Conservation (phyloP, 1,140 invertebrate genomes). For the Drosophila trapezifrons region DNA sequence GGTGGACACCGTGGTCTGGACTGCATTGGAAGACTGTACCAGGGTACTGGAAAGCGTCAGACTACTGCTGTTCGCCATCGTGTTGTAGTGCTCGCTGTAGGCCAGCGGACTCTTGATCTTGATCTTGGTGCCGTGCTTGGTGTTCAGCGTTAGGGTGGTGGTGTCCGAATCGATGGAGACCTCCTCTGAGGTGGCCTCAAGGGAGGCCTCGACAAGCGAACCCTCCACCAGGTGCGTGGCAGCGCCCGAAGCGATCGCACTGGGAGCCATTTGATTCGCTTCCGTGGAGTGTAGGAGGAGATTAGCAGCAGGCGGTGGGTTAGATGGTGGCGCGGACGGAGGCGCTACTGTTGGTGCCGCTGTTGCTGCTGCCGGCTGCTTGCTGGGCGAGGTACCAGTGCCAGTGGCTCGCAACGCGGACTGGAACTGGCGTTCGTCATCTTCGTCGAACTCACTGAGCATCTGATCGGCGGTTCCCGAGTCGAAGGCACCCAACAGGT, state of each 20-base stretch:
- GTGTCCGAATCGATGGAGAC: constrained; percentile 85
- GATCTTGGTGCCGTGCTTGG: constrained; percentile 89
- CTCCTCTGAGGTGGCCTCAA: constrained; percentile 84
- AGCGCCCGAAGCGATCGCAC: constrained; percentile 7
- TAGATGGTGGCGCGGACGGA: neutral
- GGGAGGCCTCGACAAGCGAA: constrained; percentile 58
- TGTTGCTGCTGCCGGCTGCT: constrained; percentile 13
- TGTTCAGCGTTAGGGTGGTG: constrained; percentile 84
- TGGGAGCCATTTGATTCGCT: constrained; percentile 65
- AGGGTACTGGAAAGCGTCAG: constrained; percentile 50
- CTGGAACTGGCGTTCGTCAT: constrained; percentile 91
- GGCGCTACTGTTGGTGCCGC: constrained; percentile 9
- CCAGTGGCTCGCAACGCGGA: constrained; percentile 87
- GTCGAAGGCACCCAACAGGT: constrained; percentile 88
- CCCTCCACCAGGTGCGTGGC: constrained; percentile 51
- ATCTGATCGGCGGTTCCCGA: constrained; percentile 88
- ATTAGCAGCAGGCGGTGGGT: constrained; percentile 3
- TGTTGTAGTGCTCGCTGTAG: constrained; percentile 70
- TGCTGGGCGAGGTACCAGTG: constrained; percentile 70
- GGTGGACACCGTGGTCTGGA: constrained; percentile 61
- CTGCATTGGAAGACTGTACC: constrained; percentile 53
- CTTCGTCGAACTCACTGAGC: constrained; percentile 90
- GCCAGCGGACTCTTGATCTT: constrained; percentile 95
- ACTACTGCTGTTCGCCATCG: constrained; percentile 56
- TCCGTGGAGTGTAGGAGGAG: constrained; percentile 58